These are phyloP conservation scores for Theretra japonica DNA, from an alignment of 2,888 invertebrate species.

Conservation along the genomic window DNA sequence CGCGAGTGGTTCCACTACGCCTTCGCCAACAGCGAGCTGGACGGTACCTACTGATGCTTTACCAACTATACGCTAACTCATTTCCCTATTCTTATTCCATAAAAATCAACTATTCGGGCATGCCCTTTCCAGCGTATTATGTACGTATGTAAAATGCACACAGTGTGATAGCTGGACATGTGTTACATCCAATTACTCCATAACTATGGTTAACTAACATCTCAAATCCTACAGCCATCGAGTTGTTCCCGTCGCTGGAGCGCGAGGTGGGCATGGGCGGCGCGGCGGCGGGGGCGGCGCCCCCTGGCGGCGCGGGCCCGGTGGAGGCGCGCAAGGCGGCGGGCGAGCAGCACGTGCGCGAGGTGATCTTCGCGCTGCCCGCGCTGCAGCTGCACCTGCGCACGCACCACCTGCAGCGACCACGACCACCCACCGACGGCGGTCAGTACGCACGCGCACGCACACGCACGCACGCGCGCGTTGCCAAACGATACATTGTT, in stretches of 20 bases:
- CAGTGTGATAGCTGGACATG: no score
- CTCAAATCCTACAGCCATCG: constrained; percentile 87
- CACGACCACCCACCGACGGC: constrained; percentile 88
- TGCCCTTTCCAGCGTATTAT: neutral
- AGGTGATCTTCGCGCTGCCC: constrained; percentile 98
- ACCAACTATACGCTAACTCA: no score
- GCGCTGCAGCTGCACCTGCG: constrained; percentile 96
- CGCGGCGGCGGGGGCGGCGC: constrained; percentile 68
- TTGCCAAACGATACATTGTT: no score
- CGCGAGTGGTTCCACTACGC: constrained; percentile 99
- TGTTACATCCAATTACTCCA: no score
- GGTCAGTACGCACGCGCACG: constrained; percentile 44
- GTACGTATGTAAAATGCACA: no score
- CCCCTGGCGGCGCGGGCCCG: constrained; percentile 85
- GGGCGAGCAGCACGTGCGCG: constrained; percentile 88
- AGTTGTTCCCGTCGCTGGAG: constrained; percentile 95
- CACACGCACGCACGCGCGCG: no score
- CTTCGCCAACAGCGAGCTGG: constrained; percentile 96
- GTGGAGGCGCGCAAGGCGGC: constrained; percentile 70
- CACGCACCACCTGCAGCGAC: constrained; percentile 95
- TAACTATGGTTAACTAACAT: neutral
- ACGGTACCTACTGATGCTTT: constrained; percentile 88
- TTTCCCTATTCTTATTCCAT: no score
- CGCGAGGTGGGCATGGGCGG: constrained; percentile 77
- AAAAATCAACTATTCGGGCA: neutral